These are phyloP conservation scores for Hycleus phaleratus DNA, from an alignment of 1,140 invertebrate genomes.

Conservation along the genomic window DNA sequence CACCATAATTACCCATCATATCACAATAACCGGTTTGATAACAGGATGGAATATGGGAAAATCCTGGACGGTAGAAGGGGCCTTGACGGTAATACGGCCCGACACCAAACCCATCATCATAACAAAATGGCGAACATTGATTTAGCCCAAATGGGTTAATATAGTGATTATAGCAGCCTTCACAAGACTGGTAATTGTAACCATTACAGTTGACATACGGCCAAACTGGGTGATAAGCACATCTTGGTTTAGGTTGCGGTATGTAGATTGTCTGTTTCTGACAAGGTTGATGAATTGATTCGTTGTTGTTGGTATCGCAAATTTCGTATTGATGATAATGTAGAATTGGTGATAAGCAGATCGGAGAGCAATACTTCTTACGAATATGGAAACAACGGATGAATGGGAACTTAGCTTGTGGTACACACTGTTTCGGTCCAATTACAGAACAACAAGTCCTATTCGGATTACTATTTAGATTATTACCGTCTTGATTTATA, in stretches of 20 bases:
- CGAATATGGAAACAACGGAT: constrained; percentile 33
- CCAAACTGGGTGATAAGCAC: constrained; percentile 32
- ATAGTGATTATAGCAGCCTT: constrained; percentile 34
- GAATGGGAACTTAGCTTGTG: constrained; percentile 21
- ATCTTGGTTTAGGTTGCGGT: constrained; percentile 36
- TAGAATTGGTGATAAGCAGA: constrained; percentile 31
- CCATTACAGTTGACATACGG: constrained; percentile 35
- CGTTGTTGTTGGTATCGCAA: constrained; percentile 20
- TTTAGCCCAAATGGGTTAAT: constrained; percentile 7
- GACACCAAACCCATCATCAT: constrained; percentile 26
- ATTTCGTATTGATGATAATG: constrained; percentile 32
- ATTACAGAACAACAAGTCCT: constrained; percentile 24
- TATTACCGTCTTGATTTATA: constrained; percentile 14
- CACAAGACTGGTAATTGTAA: constrained; percentile 19
- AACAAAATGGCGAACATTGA: constrained; percentile 25
- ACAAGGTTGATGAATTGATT: constrained; percentile 14
- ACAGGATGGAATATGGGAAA: constrained; percentile 20
- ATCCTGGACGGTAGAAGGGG: constrained; percentile 25
- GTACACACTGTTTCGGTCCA: constrained; percentile 34
- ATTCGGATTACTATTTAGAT: background rate
- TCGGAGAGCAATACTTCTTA: constrained; percentile 28
- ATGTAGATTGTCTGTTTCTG: constrained; percentile 33
- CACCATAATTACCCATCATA: background rate
- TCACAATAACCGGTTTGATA: constrained; percentile 10
- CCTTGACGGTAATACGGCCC: constrained; percentile 29